A percentile compares a stretch with the other conserved stretches of the same genome.
Evolutionary conservation across 2,797 vertebrate species (phyloP).

Genomic region (Prionace glauca): DNA sequence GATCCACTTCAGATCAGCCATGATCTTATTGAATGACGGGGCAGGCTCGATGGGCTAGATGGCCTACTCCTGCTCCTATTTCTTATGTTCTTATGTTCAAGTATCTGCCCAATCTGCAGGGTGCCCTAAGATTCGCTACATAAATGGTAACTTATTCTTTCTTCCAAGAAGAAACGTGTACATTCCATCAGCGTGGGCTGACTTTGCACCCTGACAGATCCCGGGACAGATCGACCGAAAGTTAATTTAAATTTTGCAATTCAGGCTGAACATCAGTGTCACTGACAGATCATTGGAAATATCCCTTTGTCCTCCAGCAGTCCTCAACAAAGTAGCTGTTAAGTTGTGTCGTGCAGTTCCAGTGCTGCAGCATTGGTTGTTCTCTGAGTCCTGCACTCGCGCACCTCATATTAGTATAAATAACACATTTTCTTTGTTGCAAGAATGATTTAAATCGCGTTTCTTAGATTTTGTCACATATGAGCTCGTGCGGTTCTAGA

Average conservation of each 20-base stretch:
- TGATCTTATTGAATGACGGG: too few species aligned
- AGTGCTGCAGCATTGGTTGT: constrained; percentile 42
- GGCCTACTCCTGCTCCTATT: too few species aligned
- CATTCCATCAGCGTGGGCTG: too few species aligned
- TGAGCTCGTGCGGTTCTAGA: neutral
- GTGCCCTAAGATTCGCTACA: neutral
- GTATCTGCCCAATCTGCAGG: neutral
- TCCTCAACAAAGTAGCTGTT: neutral
- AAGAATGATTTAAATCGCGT: constrained; percentile 21
- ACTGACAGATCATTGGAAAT: neutral
- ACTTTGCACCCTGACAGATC: neutral
- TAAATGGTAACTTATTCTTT: neutral
- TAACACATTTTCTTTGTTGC: constrained; percentile 24
- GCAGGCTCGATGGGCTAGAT: too few species aligned
- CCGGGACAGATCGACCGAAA: neutral
- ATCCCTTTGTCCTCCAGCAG: neutral
- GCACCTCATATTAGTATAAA: neutral
- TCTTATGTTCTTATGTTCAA: neutral
- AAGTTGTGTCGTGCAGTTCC: constrained; percentile 39
- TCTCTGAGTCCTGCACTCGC: neutral
- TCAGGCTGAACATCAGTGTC: neutral
- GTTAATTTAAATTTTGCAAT: neutral
- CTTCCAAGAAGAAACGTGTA: too few species aligned
- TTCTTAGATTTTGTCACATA: constrained; percentile 19
- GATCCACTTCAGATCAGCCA: too few species aligned